Evolutionary conservation across 2,113 vertebrate species (phyloP).

Genomic region (Paralichthys olivaceus): DNA sequence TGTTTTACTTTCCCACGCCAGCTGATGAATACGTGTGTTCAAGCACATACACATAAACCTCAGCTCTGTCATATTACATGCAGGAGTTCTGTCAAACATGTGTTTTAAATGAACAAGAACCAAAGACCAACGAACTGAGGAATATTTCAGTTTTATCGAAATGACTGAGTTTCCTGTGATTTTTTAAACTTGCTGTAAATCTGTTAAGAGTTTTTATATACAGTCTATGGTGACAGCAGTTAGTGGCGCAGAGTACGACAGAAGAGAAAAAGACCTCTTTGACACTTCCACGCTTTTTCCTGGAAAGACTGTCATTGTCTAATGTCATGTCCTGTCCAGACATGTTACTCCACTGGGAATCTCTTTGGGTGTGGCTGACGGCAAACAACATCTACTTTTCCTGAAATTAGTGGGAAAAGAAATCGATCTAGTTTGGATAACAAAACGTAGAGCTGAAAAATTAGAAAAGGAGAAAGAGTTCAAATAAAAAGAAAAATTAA

Average conservation of each 20-base stretch:
- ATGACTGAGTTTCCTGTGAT: neutral
- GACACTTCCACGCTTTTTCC: neutral
- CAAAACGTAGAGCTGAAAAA: neutral
- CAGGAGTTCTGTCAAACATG: too few species aligned
- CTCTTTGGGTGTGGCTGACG: neutral
- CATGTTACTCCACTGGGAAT: neutral
- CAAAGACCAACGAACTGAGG: neutral
- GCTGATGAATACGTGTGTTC: neutral
- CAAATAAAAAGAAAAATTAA: too few species aligned
- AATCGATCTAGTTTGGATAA: neutral
- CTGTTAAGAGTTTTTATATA: too few species aligned
- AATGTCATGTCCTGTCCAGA: neutral
- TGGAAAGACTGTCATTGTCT: neutral
- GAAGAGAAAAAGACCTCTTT: neutral
- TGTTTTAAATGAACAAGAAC: neutral
- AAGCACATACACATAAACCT: too few species aligned
- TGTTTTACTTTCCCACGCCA: slow-evolving; percentile 27
- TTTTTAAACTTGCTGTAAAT: neutral
- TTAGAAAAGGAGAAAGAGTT: neutral
- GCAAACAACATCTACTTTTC: neutral
- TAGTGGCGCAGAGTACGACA: neutral
- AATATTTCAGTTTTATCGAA: neutral
- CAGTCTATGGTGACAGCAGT: neutral
- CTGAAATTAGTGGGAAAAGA: neutral
- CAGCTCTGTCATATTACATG: too few species aligned